A percentile compares a stretch with the other conserved stretches of the same genome.
phyloP scores from a whole-genome alignment of 2,888 invertebrate species.

The Agrenia bidenticulata region DNA sequence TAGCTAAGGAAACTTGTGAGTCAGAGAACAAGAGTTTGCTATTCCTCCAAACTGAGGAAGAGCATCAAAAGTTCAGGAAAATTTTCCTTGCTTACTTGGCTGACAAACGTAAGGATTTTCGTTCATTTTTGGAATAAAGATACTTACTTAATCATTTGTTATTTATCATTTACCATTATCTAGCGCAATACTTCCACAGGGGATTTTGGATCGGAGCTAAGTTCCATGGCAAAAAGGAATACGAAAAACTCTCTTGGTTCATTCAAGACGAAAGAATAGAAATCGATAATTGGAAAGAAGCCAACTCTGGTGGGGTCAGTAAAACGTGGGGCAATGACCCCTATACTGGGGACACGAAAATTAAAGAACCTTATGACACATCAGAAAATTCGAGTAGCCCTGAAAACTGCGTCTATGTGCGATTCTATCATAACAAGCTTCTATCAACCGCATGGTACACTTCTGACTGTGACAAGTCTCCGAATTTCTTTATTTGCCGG shows the following conservation, averaged over 20 bases:
- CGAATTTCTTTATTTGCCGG: not conserved
- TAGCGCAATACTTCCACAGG: conserved; percentile 2
- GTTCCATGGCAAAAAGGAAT: not conserved
- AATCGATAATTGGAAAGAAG: not conserved
- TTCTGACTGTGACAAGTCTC: not conserved
- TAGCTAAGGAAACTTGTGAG: conserved; percentile 3
- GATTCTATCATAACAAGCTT: not conserved
- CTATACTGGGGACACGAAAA: not conserved
- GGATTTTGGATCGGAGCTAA: conserved; percentile 1
- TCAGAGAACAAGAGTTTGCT: not conserved
- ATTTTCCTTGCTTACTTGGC: not conserved
- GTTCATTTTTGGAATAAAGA: not conserved
- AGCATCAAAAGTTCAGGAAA: not conserved
- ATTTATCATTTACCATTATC: not conserved
- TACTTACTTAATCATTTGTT: not conserved
- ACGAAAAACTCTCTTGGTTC: not conserved
- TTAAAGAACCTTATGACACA: not conserved
- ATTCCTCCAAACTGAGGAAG: not conserved
- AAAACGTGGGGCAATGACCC: not conserved
- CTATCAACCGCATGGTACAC: not conserved
- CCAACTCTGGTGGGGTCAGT: not conserved
- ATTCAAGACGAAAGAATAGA: not conserved
- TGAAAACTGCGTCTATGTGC: not conserved
- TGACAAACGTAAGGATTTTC: not conserved
- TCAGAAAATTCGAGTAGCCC: not conserved